Evolutionary conservation across 2,888 invertebrate species (phyloP).

Genomic region (Microctonus hyperodae): DNA sequence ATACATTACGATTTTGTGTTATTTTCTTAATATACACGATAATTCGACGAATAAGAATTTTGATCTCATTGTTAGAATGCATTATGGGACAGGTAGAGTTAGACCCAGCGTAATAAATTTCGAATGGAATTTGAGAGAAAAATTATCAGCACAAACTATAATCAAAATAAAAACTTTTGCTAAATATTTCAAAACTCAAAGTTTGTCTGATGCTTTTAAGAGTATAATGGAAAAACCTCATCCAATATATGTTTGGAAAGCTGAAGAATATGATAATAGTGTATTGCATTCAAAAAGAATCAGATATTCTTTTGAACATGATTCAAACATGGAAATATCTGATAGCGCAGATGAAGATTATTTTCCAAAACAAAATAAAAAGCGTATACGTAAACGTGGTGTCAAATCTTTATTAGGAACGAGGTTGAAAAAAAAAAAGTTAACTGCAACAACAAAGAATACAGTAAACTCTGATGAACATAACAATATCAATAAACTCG

Average conservation of each 20-base stretch:
- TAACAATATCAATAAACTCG: neutral
- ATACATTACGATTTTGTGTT: slow-evolving; percentile 38
- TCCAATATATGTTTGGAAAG: slow-evolving; percentile 39
- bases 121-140: slow-evolving; percentile 25
- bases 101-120: slow-evolving; percentile 41
- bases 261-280: slow-evolving; percentile 4
- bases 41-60: slow-evolving; percentile 27
- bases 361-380: neutral
- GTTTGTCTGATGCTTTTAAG: slow-evolving; percentile 21
- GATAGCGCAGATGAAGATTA: neutral
- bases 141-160: slow-evolving; percentile 2
- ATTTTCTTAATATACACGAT: slow-evolving; percentile 36
- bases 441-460: neutral
- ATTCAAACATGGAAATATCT: neutral
- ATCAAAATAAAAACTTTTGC: slow-evolving; percentile 32
- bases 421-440: neutral
- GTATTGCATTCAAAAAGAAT: neutral
- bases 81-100: slow-evolving; percentile 39
- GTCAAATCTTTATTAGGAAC: neutral
- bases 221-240: slow-evolving; percentile 8
- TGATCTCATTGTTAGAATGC: slow-evolving; percentile 39
- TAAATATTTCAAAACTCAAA: slow-evolving; percentile 36
- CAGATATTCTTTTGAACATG: neutral
- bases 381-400: neutral
- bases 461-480: neutral